Evolutionary conservation across 1,140 invertebrate genomes (phyloP), one percentile per base, ranked within the genome.

Genomic region (Drosophila saltans): DNA sequence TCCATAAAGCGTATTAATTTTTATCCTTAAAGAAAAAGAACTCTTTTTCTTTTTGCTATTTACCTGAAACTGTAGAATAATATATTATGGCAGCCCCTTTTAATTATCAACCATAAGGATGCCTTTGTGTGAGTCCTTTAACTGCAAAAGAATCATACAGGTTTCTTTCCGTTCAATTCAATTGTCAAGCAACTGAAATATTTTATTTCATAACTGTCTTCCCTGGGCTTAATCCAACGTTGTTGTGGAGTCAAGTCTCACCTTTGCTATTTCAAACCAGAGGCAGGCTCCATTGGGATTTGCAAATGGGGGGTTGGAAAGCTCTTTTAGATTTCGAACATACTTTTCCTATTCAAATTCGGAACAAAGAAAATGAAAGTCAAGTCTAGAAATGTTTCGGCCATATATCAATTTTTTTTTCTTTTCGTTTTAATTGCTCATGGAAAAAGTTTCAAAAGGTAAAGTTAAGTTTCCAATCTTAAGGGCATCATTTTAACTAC

Each of bases 1-100:
- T 86, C 83, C 82, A 86, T 86, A 86, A 86, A 77, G 80, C 69
- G 69, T 75, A 72, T 88, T 86, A 86, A 86, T 86, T 86, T 86
- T 28, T 52, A 66, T 57, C 62, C 66, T 67, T 68, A 26, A 60
- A 61, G 6, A 36, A 36, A 36, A 30, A 2, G 58, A 56, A 66
- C 5, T 66, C 58, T 6, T 52, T 16, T 24, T 36, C 6, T 0
- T 7, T 36, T 36, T 1, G 3, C 3, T 4, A 36, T 36, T 36
- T 7, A 5, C 45, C 24, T 52, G 11, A 8, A 10, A 21, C 16
- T 45, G 0, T 11, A 58, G 65, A 26, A 69, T 66, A 48, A 33
- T 21, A 58, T 30, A 48, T 36, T 48, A 33, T 5, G 28, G 43
- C 72, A 39, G 8, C 10, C 40, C 10, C 21, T 68, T 68, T 70